These are phyloP conservation scores for Paraescarpia echinospica DNA, from an alignment of 1,140 invertebrate genomes.

Conservation along the genomic window DNA sequence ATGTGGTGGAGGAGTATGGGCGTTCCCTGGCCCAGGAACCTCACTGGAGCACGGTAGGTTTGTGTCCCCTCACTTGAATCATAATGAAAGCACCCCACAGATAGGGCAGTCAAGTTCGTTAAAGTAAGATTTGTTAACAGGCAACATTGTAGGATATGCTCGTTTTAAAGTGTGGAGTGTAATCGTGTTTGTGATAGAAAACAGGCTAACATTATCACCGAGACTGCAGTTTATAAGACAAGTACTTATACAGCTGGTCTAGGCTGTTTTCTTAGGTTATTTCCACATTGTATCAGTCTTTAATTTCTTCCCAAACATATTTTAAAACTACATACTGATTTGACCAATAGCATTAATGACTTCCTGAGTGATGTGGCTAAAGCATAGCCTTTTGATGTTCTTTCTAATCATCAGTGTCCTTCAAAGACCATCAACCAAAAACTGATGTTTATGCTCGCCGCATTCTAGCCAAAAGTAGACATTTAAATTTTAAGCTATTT, in stretches of 20 bases:
- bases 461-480: background rate
- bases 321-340: too few species aligned
- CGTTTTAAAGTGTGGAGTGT: too few species aligned
- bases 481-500: background rate
- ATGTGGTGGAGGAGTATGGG: conserved; percentile 47
- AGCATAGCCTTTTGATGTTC: background rate
- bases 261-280: background rate
- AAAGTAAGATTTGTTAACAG: background rate
- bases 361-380: background rate
- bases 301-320: background rate
- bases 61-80: background rate
- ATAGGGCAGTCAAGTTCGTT: too few species aligned
- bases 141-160: too few species aligned
- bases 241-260: background rate
- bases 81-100: background rate
- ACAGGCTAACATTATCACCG: background rate
- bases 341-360: background rate
- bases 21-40: conserved; percentile 32
- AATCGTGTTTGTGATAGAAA: background rate
- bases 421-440: background rate
- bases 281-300: background rate
- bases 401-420: background rate
- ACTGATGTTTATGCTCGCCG: background rate
- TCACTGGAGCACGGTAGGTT: background rate
- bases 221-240: background rate